These are phyloP conservation scores for Calosoma granatense DNA, from an alignment of 1,140 invertebrate genomes.

Conservation along the genomic window DNA sequence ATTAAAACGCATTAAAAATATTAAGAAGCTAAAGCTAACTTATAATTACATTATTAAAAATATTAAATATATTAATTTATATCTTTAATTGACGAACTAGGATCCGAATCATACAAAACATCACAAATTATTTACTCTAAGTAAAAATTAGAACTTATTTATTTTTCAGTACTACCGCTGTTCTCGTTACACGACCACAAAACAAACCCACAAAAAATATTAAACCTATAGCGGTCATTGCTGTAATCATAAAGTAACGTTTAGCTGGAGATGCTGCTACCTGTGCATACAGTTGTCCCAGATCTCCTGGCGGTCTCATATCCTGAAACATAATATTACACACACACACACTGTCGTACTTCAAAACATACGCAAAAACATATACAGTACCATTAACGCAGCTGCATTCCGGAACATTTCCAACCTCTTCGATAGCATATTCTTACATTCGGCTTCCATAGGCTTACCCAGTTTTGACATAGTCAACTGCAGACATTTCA, in stretches of 20 bases:
- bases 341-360: too few species aligned
- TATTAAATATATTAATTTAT: neutral
- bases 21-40: too few species aligned
- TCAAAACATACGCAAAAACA: too few species aligned
- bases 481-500: constrained; percentile 68
- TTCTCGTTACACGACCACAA: constrained; percentile 66
- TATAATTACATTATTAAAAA: too few species aligned
- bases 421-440: constrained; percentile 65
- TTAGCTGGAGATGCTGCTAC: constrained; percentile 60
- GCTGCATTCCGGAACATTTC: constrained; percentile 85
- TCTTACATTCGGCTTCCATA: constrained; percentile 64
- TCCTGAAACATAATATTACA: neutral
- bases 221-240: constrained; percentile 56
- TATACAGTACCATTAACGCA: neutral
- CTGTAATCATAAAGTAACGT: constrained; percentile 65
- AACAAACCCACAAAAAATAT: constrained; percentile 75
- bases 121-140: neutral
- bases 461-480: constrained; percentile 53
- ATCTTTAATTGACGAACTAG: neutral
- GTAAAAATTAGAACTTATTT: constrained; percentile 39
- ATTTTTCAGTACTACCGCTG: constrained; percentile 57
- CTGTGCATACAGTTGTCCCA: constrained; percentile 59
- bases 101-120: neutral
- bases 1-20: too few species aligned
- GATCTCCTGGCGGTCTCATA: constrained; percentile 43